Conservation (phyloP, 2,113 vertebrate species). For the Manacus vitellinus region DNA sequence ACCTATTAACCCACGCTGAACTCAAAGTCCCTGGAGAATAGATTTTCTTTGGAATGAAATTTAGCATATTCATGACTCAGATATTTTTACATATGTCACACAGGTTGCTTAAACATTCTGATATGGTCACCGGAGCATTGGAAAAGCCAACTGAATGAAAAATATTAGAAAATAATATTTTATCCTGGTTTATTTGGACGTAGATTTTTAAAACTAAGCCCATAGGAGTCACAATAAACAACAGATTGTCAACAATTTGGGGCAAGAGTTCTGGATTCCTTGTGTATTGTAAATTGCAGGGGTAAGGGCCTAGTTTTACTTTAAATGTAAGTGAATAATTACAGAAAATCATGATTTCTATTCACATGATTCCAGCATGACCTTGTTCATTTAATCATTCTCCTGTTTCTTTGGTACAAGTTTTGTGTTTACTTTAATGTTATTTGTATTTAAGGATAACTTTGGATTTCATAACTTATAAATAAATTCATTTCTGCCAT, state of each 20-base stretch:
- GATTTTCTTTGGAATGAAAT: neutral
- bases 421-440: neutral
- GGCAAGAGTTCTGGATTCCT: neutral
- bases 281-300: neutral
- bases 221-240: neutral
- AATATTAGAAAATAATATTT: neutral
- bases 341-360: neutral
- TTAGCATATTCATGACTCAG: neutral
- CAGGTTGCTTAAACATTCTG: conserved; percentile 2
- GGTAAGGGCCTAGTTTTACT: neutral
- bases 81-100: neutral
- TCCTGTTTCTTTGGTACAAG: neutral
- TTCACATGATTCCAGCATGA: neutral
- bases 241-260: neutral
- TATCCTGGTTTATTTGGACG: neutral
- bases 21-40: neutral
- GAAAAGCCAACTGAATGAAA: neutral
- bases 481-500: neutral
- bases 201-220: neutral
- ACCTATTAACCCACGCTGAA: neutral
- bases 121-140: neutral
- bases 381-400: neutral
- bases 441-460: neutral
- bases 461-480: neutral
- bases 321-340: neutral